These are phyloP conservation scores for Smittia aterrima DNA, from an alignment of 2,888 invertebrate genomes.

Conservation along the genomic window DNA sequence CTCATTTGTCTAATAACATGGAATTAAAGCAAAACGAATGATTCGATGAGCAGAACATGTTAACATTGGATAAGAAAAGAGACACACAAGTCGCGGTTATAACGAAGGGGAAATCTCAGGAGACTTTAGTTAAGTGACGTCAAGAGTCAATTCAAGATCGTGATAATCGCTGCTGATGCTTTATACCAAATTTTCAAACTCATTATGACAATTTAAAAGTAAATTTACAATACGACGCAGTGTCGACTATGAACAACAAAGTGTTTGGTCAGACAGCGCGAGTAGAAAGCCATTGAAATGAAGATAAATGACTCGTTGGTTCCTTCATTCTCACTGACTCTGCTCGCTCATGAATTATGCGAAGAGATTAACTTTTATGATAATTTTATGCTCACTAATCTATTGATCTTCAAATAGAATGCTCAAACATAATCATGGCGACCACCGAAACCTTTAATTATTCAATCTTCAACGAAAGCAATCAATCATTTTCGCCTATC, in stretches of 20 bases:
- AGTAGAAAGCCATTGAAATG: neutral
- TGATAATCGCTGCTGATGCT: neutral
- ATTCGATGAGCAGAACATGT: neutral
- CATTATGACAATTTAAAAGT: neutral
- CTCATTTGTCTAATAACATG: constrained; percentile 32
- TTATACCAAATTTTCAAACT: neutral
- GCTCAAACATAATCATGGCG: neutral
- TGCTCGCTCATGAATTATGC: neutral
- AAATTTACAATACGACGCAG: neutral
- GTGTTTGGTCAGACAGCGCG: neutral
- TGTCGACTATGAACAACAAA: neutral
- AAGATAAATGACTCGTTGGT: constrained; percentile 19
- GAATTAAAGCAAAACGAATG: neutral
- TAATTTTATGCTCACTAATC: constrained; percentile 12
- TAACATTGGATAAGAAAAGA: constrained; percentile 4
- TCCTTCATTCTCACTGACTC: neutral
- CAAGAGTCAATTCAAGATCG: neutral
- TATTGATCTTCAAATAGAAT: neutral
- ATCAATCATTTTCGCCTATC: constrained; percentile 20
- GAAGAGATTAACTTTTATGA: constrained; percentile 18
- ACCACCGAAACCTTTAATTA: neutral
- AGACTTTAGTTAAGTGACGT: neutral
- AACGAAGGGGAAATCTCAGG: neutral
- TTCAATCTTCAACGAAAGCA: neutral
- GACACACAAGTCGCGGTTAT: neutral